Evolutionary conservation across 2,797 vertebrate genomes (phyloP).

Genomic region (Sebastes hubbsi): DNA sequence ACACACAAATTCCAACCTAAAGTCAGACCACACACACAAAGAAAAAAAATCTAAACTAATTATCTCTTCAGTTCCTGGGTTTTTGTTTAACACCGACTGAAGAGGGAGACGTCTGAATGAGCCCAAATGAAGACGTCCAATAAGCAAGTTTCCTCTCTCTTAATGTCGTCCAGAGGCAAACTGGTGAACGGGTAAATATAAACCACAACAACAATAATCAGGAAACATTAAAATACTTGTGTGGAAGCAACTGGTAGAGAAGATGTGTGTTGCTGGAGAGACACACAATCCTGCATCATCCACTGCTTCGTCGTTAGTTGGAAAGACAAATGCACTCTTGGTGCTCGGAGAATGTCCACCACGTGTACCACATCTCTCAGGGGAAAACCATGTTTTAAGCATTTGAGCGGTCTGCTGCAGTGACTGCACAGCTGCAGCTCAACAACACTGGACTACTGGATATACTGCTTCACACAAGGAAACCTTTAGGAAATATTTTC

Average conservation of each 20-base stretch:
- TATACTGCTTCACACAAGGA: not conserved
- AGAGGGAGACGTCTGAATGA: not conserved
- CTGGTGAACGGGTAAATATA: not conserved
- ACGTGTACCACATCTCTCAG: constrained; percentile 2
- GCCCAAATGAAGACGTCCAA: not conserved
- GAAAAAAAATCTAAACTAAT: constrained; percentile 18
- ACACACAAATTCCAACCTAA: not conserved
- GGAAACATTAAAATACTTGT: not conserved
- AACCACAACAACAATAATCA: not conserved
- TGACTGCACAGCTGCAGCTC: constrained; percentile 30
- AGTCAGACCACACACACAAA: not conserved
- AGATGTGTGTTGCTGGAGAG: not conserved
- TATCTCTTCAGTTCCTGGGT: constrained; percentile 1
- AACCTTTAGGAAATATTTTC: not conserved
- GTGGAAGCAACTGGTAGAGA: not conserved
- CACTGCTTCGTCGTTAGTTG: not conserved
- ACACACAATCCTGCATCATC: not conserved
- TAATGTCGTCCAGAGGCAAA: not conserved
- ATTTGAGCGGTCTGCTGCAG: constrained; percentile 7
- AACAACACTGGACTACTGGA: not conserved
- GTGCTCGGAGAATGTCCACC: not conserved
- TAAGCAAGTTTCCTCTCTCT: not conserved
- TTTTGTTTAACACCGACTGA: not conserved
- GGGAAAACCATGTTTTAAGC: not conserved
- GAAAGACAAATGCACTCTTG: not conserved